A percentile compares a stretch with the other conserved stretches of the same genome.
Evolutionary conservation across 2,888 invertebrate genomes (phyloP).

Genomic region (Parapristionchus giblindavisi): DNA sequence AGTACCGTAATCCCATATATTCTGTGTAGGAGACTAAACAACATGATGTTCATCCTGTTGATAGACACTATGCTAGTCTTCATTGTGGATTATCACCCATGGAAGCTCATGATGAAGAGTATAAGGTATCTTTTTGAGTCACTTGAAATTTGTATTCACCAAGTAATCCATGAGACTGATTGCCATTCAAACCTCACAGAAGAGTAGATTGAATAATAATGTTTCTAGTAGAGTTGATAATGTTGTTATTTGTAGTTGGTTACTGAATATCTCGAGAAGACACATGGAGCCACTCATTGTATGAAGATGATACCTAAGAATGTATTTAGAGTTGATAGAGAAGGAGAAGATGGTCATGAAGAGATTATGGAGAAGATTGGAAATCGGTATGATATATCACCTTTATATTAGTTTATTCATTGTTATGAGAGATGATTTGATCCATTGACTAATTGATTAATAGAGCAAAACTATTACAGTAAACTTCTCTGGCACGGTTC

Average conservation of each 20-base stretch:
- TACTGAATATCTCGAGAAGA: conserved; percentile 84
- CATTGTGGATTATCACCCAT: conserved; percentile 70
- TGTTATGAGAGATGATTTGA: background rate
- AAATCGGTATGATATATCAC: conserved; percentile 68
- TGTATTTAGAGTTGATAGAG: conserved; percentile 70
- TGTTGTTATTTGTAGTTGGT: conserved; percentile 74
- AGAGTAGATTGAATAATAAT: background rate
- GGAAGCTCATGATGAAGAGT: conserved; percentile 64
- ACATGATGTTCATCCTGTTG: conserved; percentile 63
- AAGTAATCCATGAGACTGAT: background rate
- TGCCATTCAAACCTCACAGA: background rate
- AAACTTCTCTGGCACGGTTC: conserved; percentile 73
- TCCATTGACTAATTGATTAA: background rate
- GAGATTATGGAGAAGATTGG: conserved; percentile 69
- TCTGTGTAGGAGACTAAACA: conserved; percentile 43
- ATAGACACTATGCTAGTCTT: conserved; percentile 72
- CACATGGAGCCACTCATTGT: conserved; percentile 89
- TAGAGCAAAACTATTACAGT: conserved; percentile 54
- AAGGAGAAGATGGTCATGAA: conserved; percentile 64
- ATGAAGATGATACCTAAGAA: conserved; percentile 76
- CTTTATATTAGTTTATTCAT: background rate
- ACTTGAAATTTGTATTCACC: background rate
- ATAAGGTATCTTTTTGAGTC: conserved; percentile 65
- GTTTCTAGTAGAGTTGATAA: background rate
- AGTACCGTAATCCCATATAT: background rate